Evolutionary conservation across 2,888 invertebrate genomes (phyloP), one percentile per base, ranked within the genome.

Genomic region (Drosophila algonquin): DNA sequence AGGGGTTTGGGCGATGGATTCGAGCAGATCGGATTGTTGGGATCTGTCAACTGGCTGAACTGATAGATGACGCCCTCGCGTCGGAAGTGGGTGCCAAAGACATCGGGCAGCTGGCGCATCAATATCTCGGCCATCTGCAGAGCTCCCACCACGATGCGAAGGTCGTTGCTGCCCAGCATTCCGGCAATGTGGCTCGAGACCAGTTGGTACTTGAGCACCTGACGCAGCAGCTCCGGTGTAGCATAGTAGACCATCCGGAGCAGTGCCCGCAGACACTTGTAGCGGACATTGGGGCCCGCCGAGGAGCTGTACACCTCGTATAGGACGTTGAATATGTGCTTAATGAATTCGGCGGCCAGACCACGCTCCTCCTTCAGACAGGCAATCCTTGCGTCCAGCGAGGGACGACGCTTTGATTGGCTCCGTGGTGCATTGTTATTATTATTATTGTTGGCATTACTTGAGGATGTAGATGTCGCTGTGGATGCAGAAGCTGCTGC

Each of bases 261-360:
- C 71, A 99, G 94, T 6, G 99, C 99, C 90, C 98, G 96, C 72
- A 99, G 94, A 90, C 99, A 99, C 93, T 98, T 98, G 93, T 98
- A 98, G 83, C 99, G 95, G 32, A 99, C 98, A 71, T 98, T 97
- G 32, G 99, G 98, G 9, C 99, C 99, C 61, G 99, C 99, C 73
- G 98, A 98, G 85, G 98, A 98, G 92, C 98, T 98, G 93, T 99
- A 99, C 62, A 99, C 98, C 93, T 99, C 99, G 93, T 99, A 99
- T 52, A 99, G 94, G 30, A 99, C 97, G 50, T 97, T 96, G 92
- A 99, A 98, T 72, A 99, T 93, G 48, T 98, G 97, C 85, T 96
- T 95, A 55, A 94, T 95, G 77, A 95, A 94, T 72, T 94, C 93
- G 2, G 95, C 94, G 3, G 95, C 95, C 63, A 96, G 92, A 35